Evolutionary conservation across 1,140 invertebrate genomes (phyloP).

Genomic region (Drosophila pseudoananassae): DNA sequence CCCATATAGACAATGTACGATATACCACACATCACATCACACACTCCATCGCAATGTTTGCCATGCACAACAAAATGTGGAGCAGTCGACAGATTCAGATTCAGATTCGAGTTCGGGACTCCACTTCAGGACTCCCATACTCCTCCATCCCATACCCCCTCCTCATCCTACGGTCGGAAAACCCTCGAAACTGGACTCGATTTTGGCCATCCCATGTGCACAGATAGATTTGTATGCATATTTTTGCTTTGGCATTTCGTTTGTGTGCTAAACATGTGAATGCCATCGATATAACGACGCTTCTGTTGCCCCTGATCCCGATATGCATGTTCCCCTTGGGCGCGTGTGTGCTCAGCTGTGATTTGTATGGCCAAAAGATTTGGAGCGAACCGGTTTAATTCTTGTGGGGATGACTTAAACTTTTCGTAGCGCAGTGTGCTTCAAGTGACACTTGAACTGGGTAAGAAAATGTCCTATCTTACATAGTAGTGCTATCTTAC

Average conservation of each 20-base stretch:
- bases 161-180: not conserved
- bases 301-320: conserved; percentile 59
- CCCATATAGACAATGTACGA: conserved; percentile 69
- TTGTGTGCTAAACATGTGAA: conserved; percentile 80
- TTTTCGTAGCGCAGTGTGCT: conserved; percentile 21
- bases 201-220: conserved; percentile 67
- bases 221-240: conserved; percentile 78
- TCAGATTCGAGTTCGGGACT: conserved; percentile 61
- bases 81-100: conserved; percentile 64
- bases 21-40: conserved; percentile 44
- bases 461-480: not conserved
- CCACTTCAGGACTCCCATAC: conserved; percentile 30
- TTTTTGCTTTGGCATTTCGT: conserved; percentile 79
- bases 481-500: too few relatives aligned
- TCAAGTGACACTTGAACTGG: conserved; percentile 16
- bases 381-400: conserved; percentile 48
- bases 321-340: conserved; percentile 42
- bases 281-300: conserved; percentile 74
- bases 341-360: conserved; percentile 57
- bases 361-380: conserved; percentile 66
- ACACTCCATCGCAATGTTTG: conserved; percentile 58
- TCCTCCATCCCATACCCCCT: conserved; percentile 2
- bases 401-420: conserved; percentile 43
- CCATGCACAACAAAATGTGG: conserved; percentile 79
- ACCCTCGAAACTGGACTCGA: conserved; percentile 43